Conservation (phyloP, 2,888 invertebrate genomes). For the Enchytraeus crypticus region DNA sequence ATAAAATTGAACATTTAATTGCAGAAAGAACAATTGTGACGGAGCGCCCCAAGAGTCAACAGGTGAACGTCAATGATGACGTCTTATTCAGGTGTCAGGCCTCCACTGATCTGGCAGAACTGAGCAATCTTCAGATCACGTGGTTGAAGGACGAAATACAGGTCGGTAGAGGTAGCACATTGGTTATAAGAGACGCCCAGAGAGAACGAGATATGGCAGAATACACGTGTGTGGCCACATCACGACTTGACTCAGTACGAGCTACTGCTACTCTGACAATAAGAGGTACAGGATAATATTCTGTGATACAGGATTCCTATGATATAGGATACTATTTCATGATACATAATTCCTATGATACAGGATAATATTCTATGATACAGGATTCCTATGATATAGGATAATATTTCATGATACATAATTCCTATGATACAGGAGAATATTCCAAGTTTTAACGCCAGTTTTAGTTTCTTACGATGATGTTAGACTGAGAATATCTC, state of each 20-base stretch:
- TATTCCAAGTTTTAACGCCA: too few species aligned
- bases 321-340: too few species aligned
- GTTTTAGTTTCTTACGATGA: too few species aligned
- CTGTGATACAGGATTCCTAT: too few species aligned
- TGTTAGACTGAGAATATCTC: too few species aligned
- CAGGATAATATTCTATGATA: too few species aligned
- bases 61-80: conserved; percentile 23
- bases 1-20: too few species aligned
- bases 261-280: conserved; percentile 20
- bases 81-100: conserved; percentile 35
- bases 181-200: conserved; percentile 30
- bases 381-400: too few species aligned
- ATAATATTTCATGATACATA: too few species aligned
- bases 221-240: conserved; percentile 29
- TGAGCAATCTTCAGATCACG: conserved; percentile 59
- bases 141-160: conserved; percentile 68
- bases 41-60: conserved; percentile 22
- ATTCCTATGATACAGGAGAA: too few species aligned
- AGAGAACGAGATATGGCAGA: conserved; percentile 20
- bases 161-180: conserved; percentile 23
- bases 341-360: too few species aligned
- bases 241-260: conserved; percentile 24
- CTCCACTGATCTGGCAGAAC: conserved; percentile 34
- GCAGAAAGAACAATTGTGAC: conserved; percentile 34
- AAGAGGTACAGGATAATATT: too few species aligned